These are phyloP conservation scores for Capitulum mitella DNA, from an alignment of 2,888 invertebrate species.

Conservation along the genomic window DNA sequence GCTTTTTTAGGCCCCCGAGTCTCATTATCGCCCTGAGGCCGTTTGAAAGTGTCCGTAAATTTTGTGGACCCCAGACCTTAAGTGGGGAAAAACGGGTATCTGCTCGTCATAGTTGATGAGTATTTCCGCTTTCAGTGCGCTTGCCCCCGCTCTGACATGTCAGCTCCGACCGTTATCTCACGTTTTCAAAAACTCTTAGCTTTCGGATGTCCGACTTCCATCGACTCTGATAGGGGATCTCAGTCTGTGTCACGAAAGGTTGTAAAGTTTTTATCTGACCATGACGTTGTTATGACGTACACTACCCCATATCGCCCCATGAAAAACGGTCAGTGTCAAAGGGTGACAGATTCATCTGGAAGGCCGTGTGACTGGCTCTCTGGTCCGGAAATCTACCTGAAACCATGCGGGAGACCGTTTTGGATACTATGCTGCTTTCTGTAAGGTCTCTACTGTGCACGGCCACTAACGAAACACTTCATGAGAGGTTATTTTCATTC, in stretches of 20 bases:
- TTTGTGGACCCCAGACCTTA: too few relatives aligned
- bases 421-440: neutral
- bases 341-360: neutral
- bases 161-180: neutral
- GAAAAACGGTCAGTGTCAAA: neutral
- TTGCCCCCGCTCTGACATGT: neutral
- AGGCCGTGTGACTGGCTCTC: neutral
- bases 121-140: too few relatives aligned
- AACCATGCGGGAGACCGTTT: neutral
- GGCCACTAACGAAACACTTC: neutral
- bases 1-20: too few relatives aligned
- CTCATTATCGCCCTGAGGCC: too few relatives aligned
- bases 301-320: neutral
- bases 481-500: neutral
- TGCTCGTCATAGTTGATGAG: too few relatives aligned
- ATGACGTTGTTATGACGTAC: neutral
- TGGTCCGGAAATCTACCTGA: neutral
- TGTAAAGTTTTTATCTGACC: neutral
- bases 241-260: neutral
- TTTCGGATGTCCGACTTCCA: neutral
- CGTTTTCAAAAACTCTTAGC: neutral
- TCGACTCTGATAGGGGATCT: neutral
- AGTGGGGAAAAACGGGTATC: too few relatives aligned
- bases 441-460: neutral
- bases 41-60: too few relatives aligned